phyloP scores from a whole-genome alignment of 2,888 invertebrate species.

The Parnassius smintheus region DNA sequence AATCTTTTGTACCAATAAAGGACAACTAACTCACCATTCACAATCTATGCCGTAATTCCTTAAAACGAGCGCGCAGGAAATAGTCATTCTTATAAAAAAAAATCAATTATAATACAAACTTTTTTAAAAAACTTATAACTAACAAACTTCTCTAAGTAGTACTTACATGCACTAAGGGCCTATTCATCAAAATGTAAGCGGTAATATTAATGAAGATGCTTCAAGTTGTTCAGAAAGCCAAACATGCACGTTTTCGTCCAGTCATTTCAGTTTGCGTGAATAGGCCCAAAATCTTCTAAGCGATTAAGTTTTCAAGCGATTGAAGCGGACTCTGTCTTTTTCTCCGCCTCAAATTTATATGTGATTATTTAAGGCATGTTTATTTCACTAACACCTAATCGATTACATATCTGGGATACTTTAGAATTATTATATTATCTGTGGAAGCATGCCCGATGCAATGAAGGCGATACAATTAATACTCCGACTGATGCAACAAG shows the following conservation, averaged over 20 bases:
- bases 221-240: not conserved
- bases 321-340: slow-evolving; percentile 46
- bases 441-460: slow-evolving; percentile 67
- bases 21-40: slow-evolving; percentile 64
- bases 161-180: slow-evolving; percentile 47
- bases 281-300: slow-evolving; percentile 41
- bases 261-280: slow-evolving; percentile 24
- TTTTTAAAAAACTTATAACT: slow-evolving; percentile 75
- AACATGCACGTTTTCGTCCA: not conserved
- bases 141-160: slow-evolving; percentile 63
- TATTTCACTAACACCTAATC: slow-evolving; percentile 64
- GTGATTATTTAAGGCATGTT: slow-evolving; percentile 61
- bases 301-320: slow-evolving; percentile 53
- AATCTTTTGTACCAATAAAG: slow-evolving; percentile 72
- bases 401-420: slow-evolving; percentile 52
- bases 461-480: slow-evolving; percentile 56
- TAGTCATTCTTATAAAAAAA: slow-evolving; percentile 67
- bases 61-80: slow-evolving; percentile 74
- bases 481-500: slow-evolving; percentile 71
- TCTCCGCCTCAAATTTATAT: slow-evolving; percentile 31
- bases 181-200: slow-evolving; percentile 18
- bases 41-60: slow-evolving; percentile 50
- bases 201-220: not conserved
- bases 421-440: slow-evolving; percentile 57
- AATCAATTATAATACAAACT: slow-evolving; percentile 70